Conservation (phyloP, 2,113 vertebrate genomes). For the Puntigrus tetrazona region DNA sequence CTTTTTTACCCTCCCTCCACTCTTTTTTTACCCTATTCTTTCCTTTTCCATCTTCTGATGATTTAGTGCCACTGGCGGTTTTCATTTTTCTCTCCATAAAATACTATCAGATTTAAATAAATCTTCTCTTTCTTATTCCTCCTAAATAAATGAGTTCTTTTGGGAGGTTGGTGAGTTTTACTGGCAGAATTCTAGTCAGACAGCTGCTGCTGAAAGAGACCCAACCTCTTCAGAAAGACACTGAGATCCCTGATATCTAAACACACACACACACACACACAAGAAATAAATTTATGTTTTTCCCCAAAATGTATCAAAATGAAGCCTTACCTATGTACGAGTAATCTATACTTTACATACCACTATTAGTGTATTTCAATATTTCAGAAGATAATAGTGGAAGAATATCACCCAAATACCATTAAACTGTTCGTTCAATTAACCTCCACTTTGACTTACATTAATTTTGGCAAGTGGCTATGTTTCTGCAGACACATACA, state of each 20-base stretch:
- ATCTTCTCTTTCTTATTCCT: conserved; percentile 5
- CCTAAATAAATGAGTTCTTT: conserved; percentile 24
- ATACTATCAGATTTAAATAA: background rate
- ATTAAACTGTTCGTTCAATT: no score
- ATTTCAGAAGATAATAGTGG: background rate
- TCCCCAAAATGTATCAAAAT: background rate
- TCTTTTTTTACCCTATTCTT: background rate
- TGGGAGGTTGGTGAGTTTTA: background rate
- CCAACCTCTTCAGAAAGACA: background rate
- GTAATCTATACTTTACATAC: background rate
- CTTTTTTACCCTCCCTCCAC: background rate
- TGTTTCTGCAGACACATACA: background rate
- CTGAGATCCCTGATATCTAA: background rate
- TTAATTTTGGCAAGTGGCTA: background rate
- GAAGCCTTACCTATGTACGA: background rate
- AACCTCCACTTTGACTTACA: background rate
- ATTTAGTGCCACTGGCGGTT: background rate
- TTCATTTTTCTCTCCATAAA: background rate
- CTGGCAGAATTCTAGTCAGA: conserved; percentile 3
- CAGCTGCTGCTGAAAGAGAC: background rate
- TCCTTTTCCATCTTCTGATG: background rate
- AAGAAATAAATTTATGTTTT: no score
- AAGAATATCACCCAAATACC: background rate
- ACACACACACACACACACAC: no score
- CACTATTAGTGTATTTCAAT: background rate